Percentiles rank a stretch among this genome's conserved stretches.
phyloP scores from a whole-genome alignment of 1,140 invertebrate genomes.

The Nautilus pompilius region DNA sequence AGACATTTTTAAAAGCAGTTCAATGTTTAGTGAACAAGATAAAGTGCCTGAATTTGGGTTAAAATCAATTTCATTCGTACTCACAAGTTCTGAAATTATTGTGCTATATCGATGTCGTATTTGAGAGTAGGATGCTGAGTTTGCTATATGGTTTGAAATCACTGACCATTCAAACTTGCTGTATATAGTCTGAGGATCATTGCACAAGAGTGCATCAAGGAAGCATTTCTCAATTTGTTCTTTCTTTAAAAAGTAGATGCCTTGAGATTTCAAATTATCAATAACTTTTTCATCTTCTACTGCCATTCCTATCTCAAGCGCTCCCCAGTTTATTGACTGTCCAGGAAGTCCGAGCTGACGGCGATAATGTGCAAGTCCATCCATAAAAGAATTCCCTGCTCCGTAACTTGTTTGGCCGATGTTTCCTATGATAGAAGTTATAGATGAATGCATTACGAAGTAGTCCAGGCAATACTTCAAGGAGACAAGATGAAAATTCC shows the following conservation, averaged over 20 bases:
- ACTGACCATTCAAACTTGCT: constrained; percentile 12
- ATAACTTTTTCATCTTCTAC: constrained; percentile 4
- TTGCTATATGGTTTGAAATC: no score
- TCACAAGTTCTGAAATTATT: no score
- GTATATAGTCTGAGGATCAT: neutral
- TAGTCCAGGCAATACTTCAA: constrained; percentile 11
- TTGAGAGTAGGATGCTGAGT: no score
- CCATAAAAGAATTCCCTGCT: constrained; percentile 19
- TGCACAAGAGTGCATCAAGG: constrained; percentile 6
- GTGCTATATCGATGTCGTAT: no score
- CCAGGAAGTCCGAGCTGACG: constrained; percentile 8
- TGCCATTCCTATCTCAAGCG: constrained; percentile 13
- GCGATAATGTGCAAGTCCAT: constrained; percentile 14
- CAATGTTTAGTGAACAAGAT: no score
- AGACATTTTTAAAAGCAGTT: no score
- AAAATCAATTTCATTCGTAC: no score
- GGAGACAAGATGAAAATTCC: constrained; percentile 13
- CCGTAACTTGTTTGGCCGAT: constrained; percentile 21
- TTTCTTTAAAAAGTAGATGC: constrained; percentile 5
- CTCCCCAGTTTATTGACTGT: constrained; percentile 23
- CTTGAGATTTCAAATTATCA: constrained; percentile 6
- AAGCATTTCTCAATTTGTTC: constrained; percentile 12
- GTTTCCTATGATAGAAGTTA: constrained; percentile 15
- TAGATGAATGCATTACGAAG: constrained; percentile 19
- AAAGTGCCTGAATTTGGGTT: no score